These are phyloP conservation scores for Piprites chloris DNA, from an alignment of 2,113 vertebrate species.

Conservation along the genomic window DNA sequence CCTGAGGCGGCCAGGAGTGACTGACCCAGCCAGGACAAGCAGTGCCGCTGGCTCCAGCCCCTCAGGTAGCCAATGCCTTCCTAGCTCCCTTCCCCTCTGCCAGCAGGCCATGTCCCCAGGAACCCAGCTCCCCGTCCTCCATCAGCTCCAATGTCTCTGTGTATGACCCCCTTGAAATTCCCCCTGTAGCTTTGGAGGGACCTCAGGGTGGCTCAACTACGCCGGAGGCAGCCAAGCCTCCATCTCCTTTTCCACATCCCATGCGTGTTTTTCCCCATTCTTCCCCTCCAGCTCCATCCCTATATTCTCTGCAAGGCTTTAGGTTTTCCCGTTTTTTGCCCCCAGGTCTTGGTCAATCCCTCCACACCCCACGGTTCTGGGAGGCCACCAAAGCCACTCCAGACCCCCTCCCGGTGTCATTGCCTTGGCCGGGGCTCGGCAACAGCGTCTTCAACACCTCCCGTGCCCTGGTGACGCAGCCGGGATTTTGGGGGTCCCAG, in stretches of 20 bases:
- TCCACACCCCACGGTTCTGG: accelerated
- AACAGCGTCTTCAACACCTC: accelerated
- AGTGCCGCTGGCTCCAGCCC: accelerated
- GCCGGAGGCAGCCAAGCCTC: accelerated
- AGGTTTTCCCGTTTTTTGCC: accelerated
- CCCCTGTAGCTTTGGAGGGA: not conserved
- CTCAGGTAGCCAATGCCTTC: not conserved
- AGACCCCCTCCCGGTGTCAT: accelerated
- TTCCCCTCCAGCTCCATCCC: accelerated
- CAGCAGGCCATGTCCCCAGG: accelerated
- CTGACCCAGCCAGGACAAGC: not conserved
- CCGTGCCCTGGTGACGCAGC: not conserved
- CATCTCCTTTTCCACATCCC: not conserved
- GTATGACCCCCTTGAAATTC: not conserved
- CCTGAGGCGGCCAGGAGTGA: accelerated
- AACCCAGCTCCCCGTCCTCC: not conserved
- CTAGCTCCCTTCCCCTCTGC: not conserved
- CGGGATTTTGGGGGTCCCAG: not conserved
- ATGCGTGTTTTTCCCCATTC: accelerated
- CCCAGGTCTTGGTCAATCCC: not conserved
- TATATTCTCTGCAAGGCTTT: accelerated
- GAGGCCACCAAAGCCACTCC: not conserved
- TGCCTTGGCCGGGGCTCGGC: not conserved
- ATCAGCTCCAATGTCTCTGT: accelerated
- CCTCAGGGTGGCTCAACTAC: accelerated